phyloP scores from a whole-genome alignment of 2,888 invertebrate species.

The Phalangium opilio region DNA sequence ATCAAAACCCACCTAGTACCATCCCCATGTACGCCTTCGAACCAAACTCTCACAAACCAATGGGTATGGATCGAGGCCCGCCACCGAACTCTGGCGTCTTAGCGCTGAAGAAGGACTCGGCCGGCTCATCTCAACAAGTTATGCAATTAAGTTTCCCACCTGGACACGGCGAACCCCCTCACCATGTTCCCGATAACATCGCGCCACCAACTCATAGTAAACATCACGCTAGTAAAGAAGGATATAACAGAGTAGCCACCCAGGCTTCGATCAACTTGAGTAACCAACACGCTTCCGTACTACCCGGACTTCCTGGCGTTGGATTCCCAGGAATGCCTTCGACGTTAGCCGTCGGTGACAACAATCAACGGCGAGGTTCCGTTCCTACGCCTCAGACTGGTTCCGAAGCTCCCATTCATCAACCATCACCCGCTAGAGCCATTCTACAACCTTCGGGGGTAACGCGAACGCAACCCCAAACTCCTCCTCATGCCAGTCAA shows the following conservation, averaged over 20 bases:
- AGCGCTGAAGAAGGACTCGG: conserved; percentile 12
- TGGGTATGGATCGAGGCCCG: conserved; percentile 5
- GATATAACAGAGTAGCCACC: background rate
- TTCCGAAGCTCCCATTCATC: conserved; percentile 12
- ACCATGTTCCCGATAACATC: background rate
- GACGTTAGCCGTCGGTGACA: background rate
- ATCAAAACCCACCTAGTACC: conserved; percentile 16
- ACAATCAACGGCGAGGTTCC: background rate
- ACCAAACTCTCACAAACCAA: background rate
- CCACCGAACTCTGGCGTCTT: conserved; percentile 9
- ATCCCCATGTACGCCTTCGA: conserved; percentile 8
- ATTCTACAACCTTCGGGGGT: conserved; percentile 16
- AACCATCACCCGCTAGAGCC: conserved; percentile 19
- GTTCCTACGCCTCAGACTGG: conserved; percentile 10
- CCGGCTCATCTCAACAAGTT: conserved; percentile 5
- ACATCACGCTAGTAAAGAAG: background rate
- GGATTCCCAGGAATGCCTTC: background rate
- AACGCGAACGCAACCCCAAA: conserved; percentile 44
- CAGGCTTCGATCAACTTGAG: background rate
- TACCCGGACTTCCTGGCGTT: background rate
- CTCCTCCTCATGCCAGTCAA: conserved; percentile 57
- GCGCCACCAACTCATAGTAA: background rate
- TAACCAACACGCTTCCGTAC: background rate
- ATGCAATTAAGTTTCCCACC: conserved; percentile 7
- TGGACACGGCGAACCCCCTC: background rate